Conservation (phyloP, 2,797 vertebrate species). For the Cetoscarus ocellatus region DNA sequence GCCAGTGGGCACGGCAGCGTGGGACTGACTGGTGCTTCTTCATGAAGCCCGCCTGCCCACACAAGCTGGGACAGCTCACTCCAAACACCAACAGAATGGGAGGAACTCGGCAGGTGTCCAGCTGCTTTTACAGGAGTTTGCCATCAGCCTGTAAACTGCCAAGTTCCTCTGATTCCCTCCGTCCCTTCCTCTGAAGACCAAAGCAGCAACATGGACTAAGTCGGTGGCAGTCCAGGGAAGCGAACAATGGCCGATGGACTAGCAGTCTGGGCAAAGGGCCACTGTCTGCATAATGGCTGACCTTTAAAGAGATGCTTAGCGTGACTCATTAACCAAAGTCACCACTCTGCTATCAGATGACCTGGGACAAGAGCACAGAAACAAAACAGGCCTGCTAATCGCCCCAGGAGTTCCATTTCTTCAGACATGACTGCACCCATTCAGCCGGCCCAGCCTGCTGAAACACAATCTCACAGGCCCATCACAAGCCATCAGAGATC, state of each 20-base stretch:
- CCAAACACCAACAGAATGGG: constrained; percentile 67
- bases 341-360: constrained; percentile 88
- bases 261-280: constrained; percentile 81
- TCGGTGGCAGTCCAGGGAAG: constrained; percentile 58
- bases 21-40: constrained; percentile 78
- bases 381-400: constrained; percentile 83
- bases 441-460: constrained; percentile 81
- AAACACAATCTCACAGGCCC: constrained; percentile 83
- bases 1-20: constrained; percentile 75
- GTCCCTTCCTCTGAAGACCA: constrained; percentile 62
- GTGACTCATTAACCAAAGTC: constrained; percentile 86
- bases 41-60: constrained; percentile 68
- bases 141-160: constrained; percentile 68
- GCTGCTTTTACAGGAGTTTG: constrained; percentile 64
- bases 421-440: constrained; percentile 84
- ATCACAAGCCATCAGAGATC: constrained; percentile 81
- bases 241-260: constrained; percentile 79
- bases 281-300: constrained; percentile 84
- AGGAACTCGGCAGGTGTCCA: constrained; percentile 74
- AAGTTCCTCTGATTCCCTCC: constrained; percentile 60
- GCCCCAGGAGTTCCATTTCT: constrained; percentile 81
- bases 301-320: constrained; percentile 88
- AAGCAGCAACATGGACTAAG: constrained; percentile 66
- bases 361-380: constrained; percentile 83
- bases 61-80: constrained; percentile 79